Percentiles rank a stretch among this genome's conserved stretches.
phyloP scores from a whole-genome alignment of 2,888 invertebrate genomes.

The Prosapia bicincta region DNA sequence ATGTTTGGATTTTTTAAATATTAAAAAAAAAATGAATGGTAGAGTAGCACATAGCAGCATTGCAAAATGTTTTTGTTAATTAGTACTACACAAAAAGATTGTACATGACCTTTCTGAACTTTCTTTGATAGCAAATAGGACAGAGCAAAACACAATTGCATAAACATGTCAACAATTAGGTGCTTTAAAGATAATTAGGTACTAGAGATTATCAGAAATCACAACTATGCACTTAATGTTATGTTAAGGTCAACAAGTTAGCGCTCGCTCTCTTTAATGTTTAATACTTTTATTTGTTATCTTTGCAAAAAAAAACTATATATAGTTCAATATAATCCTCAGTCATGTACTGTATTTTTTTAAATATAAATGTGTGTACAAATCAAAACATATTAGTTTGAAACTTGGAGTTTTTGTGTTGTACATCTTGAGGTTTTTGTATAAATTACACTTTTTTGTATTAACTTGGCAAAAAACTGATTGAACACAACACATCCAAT shows the following conservation, averaged over 20 bases:
- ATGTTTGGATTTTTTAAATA: too few relatives aligned
- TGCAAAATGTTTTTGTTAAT: neutral
- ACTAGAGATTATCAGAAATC: neutral
- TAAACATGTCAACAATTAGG: neutral
- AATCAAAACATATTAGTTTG: too few relatives aligned
- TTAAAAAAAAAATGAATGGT: too few relatives aligned
- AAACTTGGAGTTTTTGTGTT: too few relatives aligned
- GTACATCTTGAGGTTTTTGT: too few relatives aligned
- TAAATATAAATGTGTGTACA: too few relatives aligned
- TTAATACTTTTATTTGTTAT: neutral
- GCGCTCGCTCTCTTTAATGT: neutral
- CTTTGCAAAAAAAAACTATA: too few relatives aligned
- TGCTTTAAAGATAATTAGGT: neutral
- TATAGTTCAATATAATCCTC: too few relatives aligned
- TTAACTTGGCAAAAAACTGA: too few relatives aligned
- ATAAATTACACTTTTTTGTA: too few relatives aligned
- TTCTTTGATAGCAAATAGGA: neutral
- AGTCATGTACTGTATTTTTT: too few relatives aligned
- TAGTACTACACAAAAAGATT: neutral
- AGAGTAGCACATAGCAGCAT: neutral
- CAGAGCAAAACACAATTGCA: neutral
- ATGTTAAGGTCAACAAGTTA: neutral
- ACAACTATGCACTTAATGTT: neutral
- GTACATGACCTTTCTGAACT: neutral
- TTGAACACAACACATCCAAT: too few relatives aligned